A percentile compares a stretch with the other conserved stretches of the same genome.
Conservation (phyloP, 2,113 vertebrate genomes). For the Papio anubis region DNA sequence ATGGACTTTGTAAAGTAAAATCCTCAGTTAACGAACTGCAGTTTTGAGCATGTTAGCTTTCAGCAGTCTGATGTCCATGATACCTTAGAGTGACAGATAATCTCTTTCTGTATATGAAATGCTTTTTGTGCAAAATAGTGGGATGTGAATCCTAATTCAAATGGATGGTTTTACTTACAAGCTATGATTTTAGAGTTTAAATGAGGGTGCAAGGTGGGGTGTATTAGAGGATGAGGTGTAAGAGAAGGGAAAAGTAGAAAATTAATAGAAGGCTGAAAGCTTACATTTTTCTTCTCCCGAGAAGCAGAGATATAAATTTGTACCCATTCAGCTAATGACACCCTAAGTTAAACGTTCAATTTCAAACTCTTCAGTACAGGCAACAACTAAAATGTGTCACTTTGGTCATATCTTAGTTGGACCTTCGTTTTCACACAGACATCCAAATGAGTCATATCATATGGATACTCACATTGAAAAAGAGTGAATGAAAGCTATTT, state of each 20-base stretch:
- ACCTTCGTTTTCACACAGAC: not conserved
- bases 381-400: not conserved
- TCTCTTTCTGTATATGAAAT: not conserved
- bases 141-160: not conserved
- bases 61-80: not conserved
- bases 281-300: not conserved
- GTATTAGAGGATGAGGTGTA: not conserved
- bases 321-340: not conserved
- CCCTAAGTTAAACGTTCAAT: not conserved
- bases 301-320: not conserved
- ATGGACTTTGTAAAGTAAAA: not conserved
- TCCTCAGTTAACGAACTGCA: not conserved
- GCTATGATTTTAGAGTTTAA: slow-evolving; percentile 5
- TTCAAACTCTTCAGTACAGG: not conserved
- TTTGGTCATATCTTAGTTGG: not conserved
- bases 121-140: not conserved
- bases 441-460: not conserved
- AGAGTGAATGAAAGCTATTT: not conserved
- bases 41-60: not conserved
- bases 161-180: not conserved
- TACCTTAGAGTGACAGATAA: not conserved
- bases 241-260: not conserved
- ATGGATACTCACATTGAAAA: not conserved
- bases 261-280: not conserved
- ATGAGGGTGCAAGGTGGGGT: not conserved